These are phyloP conservation scores for Papilio protenor DNA, from an alignment of 2,888 invertebrate species.

Conservation along the genomic window DNA sequence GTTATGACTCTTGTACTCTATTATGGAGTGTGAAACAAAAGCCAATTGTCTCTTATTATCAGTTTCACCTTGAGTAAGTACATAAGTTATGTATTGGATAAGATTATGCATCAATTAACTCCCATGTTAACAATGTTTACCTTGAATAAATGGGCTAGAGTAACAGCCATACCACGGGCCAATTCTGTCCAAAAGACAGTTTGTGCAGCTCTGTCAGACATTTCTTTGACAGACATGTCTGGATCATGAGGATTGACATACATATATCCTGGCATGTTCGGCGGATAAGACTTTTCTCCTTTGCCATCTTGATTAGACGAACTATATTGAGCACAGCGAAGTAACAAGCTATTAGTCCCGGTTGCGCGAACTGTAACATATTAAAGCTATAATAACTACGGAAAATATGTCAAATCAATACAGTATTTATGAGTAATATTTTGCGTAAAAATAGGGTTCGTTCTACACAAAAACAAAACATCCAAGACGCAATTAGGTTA, in stretches of 20 bases:
- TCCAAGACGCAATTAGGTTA: constrained; percentile 69
- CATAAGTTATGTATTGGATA: constrained; percentile 62
- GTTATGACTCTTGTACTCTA: neutral
- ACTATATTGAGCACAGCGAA: constrained; percentile 66
- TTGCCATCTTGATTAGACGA: constrained; percentile 62
- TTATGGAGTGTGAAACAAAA: constrained; percentile 43
- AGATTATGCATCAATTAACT: constrained; percentile 53
- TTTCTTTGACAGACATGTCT: constrained; percentile 86
- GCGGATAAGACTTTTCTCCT: constrained; percentile 70
- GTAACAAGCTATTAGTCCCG: constrained; percentile 56
- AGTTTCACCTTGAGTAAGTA: constrained; percentile 52
- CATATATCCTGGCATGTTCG: constrained; percentile 74
- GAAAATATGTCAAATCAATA: neutral
- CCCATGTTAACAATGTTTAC: constrained; percentile 54
- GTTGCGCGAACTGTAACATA: constrained; percentile 63
- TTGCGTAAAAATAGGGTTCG: neutral
- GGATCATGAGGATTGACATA: constrained; percentile 88
- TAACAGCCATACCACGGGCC: constrained; percentile 91
- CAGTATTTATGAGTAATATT: no score
- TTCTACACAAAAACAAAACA: constrained; percentile 49
- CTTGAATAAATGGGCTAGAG: constrained; percentile 93
- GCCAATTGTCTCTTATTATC: constrained; percentile 38
- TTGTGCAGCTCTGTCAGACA: constrained; percentile 90
- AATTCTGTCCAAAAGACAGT: constrained; percentile 92
- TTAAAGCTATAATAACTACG: neutral